Evolutionary conservation across 1,140 invertebrate species (phyloP), one percentile per base, ranked within the genome.

Genomic region (Archegozetes longisetosus): DNA sequence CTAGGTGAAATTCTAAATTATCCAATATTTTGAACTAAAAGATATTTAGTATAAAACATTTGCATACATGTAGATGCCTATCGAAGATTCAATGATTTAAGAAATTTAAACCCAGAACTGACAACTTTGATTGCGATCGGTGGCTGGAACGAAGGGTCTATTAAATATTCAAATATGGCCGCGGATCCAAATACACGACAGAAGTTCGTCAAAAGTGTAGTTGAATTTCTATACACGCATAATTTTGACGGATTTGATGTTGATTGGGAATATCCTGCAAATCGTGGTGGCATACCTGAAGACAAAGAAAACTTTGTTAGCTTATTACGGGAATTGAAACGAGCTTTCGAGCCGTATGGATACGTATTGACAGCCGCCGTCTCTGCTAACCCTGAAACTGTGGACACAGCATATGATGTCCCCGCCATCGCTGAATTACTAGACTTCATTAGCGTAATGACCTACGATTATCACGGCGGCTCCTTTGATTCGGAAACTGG

Each of bases 361-460:
- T 70, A 81, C n/a, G 68, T 85, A 1, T 68, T 88, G 13, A 66
- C 64, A 32, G 65, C 84, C 0, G 85, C 86, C 0, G 76, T 90
- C 47, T 82, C 83, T 9, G 82, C 84, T 1, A 79, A 80, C 2
- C 81, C 80, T 66, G 74, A 76, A 25, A 82, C 79, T 0, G 84
- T 87, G 60, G 80, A 85, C 56, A 66, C 71, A 1, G 83, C 80
- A 0, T 92, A 92, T 65, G 82, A 90, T 69, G 71, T 91, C 1
- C 70, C 74, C 0, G 69, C 76, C 1, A 72, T 93, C 23, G 82
- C 80, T 0, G 69, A 76, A 14, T 22, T 78, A 48, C 78, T 82
- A 4, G 86, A 91, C 65, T 89, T 89, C 66, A 77, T 92, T 68
- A 86, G 85, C 1, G 80, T 90, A 0, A 89, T 91, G 86, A 65